Evolutionary conservation across 1,140 invertebrate genomes (phyloP).

Genomic region (Phortica variegata): DNA sequence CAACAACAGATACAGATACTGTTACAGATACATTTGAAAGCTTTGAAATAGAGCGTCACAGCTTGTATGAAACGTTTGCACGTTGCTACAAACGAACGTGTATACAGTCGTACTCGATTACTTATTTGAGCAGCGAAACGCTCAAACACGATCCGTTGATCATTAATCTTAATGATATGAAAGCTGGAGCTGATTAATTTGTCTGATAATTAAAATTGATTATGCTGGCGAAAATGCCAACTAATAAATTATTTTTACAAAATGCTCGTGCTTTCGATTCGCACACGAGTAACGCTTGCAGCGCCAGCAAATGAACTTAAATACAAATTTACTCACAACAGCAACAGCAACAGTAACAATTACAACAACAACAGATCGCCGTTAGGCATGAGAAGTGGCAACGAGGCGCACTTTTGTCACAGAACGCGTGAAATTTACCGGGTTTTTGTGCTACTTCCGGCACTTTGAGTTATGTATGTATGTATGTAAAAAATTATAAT

Average conservation of each 20-base stretch:
- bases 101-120: no score
- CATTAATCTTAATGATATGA: slow-evolving; percentile 54
- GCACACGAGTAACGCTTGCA: no score
- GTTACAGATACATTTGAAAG: no score
- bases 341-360: slow-evolving; percentile 8
- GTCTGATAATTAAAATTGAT: slow-evolving; percentile 54
- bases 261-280: no score
- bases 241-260: slow-evolving; percentile 36
- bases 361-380: slow-evolving; percentile 32
- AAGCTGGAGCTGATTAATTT: slow-evolving; percentile 50
- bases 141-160: no score
- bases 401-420: slow-evolving; percentile 1
- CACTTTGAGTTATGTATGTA: slow-evolving; percentile 42
- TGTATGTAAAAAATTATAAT: slow-evolving; percentile 21
- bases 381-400: slow-evolving; percentile 31
- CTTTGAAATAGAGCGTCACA: no score
- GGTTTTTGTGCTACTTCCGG: slow-evolving; percentile 43
- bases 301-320: background rate
- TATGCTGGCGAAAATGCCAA: slow-evolving; percentile 24
- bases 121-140: no score
- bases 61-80: no score
- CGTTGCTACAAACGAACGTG: no score
- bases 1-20: no score
- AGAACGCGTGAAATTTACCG: background rate
- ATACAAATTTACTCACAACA: background rate